Conservation (phyloP, 2,888 invertebrate genomes). For the Agrotis puta region DNA sequence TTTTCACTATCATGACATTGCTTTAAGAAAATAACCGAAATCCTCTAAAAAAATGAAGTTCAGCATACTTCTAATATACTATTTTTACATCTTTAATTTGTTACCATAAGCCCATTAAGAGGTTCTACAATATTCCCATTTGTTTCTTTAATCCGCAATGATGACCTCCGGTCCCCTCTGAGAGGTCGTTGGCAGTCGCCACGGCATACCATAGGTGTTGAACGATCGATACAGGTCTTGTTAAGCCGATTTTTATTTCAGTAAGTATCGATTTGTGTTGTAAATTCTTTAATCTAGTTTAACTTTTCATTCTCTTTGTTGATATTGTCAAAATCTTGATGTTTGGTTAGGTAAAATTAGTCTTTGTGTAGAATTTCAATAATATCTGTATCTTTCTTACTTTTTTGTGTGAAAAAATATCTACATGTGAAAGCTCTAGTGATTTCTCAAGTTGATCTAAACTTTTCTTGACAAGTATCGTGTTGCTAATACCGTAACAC, state of each 20-base stretch:
- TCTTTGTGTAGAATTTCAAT: too few relatives aligned
- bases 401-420: neutral
- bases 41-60: neutral
- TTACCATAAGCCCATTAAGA: slow-evolving; percentile 21
- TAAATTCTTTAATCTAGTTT: slow-evolving; percentile 1
- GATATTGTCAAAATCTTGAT: neutral
- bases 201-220: slow-evolving; percentile 66
- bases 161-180: slow-evolving; percentile 65
- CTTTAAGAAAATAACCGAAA: too few relatives aligned
- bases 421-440: neutral
- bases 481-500: slow-evolving; percentile 32
- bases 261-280: slow-evolving; percentile 5
- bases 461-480: slow-evolving; percentile 8
- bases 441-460: neutral
- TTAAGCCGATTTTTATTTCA: slow-evolving; percentile 39
- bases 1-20: too few relatives aligned
- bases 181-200: slow-evolving; percentile 67
- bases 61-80: neutral
- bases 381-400: neutral
- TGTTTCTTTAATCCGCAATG: slow-evolving; percentile 67
- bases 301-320: neutral
- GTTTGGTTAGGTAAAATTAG: neutral
- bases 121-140: slow-evolving; percentile 60
- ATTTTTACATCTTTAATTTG: slow-evolving; percentile 6
- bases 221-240: slow-evolving; percentile 47